Base-by-base conservation (phyloP, 1,140 invertebrate genomes). In the Trachelipus rathkii region DNA sequence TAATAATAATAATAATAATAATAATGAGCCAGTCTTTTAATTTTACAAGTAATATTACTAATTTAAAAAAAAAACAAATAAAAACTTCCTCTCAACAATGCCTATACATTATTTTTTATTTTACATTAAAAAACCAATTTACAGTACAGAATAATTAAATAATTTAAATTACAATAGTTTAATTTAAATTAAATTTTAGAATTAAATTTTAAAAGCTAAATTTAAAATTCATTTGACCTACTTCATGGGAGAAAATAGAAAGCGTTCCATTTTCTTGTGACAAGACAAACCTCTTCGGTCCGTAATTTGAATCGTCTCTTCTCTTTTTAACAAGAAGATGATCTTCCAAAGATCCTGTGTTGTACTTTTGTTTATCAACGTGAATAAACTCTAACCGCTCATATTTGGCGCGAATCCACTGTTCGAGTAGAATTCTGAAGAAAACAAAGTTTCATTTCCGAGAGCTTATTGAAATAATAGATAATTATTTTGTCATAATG, bases 361-460 rank as follows among this genome's bases (percentile, higher is more conserved):
- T 89, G 83, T 95, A 96, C 76, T 88, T 89, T 69, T 91, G 88
- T 82, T 92, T 90, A 1, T 85, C 84, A 21, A 90, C 89, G 83
- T 92, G 89, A 76, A 89, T 91, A 85, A 97, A 96, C 84, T 96
- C 95, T 86, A 93, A 90, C 66, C 94, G 87, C 84, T 93, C 89
- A 84, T 96, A 96, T 85, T 96, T 96, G 7, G 93, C 93, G 82
- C 90, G 87, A 77, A 96, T 95, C 92, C 93, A 96, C 84, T 96
- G 94, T 84, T 95, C 93, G 74, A 93, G 89, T 72, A 96, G 86
- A 73, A 95, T 90, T 84, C 94, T 96, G 85, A 67, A 88, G 85
- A 73, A 9, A 43, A 71, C 19, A 8, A 8, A 60, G 8, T 60
- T 70, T 60, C 7, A 60, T 67, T 8, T 67, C 0, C 23, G 10